phyloP scores from a whole-genome alignment of 2,113 vertebrate genomes.

The Podarcis muralis region DNA sequence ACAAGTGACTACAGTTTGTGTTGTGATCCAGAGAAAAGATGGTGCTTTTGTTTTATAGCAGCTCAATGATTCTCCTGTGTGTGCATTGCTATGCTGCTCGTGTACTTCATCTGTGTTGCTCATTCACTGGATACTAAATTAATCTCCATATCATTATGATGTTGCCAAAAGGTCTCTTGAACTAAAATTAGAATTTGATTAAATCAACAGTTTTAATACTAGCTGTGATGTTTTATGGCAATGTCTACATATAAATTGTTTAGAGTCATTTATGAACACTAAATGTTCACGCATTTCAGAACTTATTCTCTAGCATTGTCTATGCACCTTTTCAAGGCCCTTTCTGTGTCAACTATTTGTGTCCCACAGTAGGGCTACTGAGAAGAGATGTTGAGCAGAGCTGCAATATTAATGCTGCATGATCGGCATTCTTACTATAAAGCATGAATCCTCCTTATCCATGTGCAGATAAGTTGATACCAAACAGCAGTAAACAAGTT shows the following conservation, averaged over 20 bases:
- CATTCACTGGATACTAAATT: background rate
- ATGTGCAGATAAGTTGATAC: background rate
- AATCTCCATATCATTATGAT: slow-evolving; percentile 27
- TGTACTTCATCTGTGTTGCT: background rate
- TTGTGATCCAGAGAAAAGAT: background rate
- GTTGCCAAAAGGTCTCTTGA: background rate
- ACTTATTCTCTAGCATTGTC: background rate
- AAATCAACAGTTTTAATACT: slow-evolving; percentile 1
- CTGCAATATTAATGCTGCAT: background rate
- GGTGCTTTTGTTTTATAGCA: background rate
- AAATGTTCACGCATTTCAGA: background rate
- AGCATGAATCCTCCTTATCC: background rate
- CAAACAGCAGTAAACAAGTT: background rate
- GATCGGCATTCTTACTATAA: background rate
- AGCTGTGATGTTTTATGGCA: background rate
- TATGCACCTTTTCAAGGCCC: background rate
- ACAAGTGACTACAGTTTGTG: background rate
- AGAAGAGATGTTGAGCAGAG: background rate
- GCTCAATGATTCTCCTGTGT: background rate
- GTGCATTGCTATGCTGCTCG: background rate
- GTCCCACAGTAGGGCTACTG: background rate
- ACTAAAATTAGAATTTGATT: slow-evolving; percentile 11
- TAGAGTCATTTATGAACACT: background rate
- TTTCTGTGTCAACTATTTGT: background rate
- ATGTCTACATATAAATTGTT: background rate